phyloP scores from a whole-genome alignment of 2,888 invertebrate genomes.

The Mythimna albipuncta region DNA sequence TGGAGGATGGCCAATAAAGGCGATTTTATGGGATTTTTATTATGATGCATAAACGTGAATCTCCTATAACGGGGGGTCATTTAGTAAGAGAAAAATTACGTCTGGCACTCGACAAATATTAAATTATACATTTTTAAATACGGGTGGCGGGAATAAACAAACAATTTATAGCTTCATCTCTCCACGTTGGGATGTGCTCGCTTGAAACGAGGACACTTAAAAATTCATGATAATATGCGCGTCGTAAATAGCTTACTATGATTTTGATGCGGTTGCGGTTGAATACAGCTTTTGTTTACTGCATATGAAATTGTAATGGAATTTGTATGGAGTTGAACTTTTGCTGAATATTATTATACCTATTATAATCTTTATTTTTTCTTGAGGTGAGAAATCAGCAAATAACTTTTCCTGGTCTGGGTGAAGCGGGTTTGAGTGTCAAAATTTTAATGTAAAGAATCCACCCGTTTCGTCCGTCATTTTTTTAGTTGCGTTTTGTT shows the following conservation, averaged over 20 bases:
- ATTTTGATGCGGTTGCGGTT: slow-evolving; percentile 46
- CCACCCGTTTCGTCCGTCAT: too few relatives aligned
- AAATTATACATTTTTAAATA: slow-evolving; percentile 75
- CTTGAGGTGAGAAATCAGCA: too few relatives aligned
- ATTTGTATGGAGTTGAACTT: neutral
- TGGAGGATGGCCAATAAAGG: slow-evolving; percentile 89
- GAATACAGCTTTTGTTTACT: slow-evolving; percentile 39
- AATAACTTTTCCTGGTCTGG: too few relatives aligned
- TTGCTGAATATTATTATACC: neutral
- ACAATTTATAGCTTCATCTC: slow-evolving; percentile 69
- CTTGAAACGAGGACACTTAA: slow-evolving; percentile 62
- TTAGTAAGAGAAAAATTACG: slow-evolving; percentile 77
- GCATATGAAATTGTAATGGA: slow-evolving; percentile 23
- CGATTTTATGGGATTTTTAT: slow-evolving; percentile 89
- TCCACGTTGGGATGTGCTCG: slow-evolving; percentile 47
- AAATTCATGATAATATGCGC: slow-evolving; percentile 63
- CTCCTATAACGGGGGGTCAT: slow-evolving; percentile 80
- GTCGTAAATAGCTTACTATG: slow-evolving; percentile 62
- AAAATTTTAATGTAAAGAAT: too few relatives aligned
- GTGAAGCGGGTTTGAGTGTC: too few relatives aligned
- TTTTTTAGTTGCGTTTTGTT: too few relatives aligned
- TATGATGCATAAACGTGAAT: slow-evolving; percentile 89
- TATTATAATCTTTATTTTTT: too few relatives aligned
- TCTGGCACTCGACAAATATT: slow-evolving; percentile 75
- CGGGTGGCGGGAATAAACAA: slow-evolving; percentile 66